These are phyloP conservation scores for Caenorhabditis briggsae DNA, from an alignment of 1,140 invertebrate species.

Conservation along the genomic window DNA sequence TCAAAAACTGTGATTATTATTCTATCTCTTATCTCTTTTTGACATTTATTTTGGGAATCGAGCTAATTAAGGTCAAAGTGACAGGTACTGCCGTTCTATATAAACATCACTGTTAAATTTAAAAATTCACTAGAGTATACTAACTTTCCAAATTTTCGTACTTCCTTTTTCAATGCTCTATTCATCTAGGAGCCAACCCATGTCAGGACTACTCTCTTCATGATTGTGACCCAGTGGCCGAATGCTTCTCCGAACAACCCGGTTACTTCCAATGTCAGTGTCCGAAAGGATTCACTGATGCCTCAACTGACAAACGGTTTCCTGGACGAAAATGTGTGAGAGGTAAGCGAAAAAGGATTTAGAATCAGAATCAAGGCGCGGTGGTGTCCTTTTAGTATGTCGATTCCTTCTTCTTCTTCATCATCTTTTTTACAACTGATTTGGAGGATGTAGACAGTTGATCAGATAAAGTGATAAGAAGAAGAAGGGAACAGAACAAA, in stretches of 20 bases:
- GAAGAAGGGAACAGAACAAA: not conserved
- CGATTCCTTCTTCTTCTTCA: not conserved
- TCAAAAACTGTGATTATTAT: too few relatives aligned
- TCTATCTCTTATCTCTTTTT: too few relatives aligned
- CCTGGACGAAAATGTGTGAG: slow-evolving; percentile 76
- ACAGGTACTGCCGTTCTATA: too few relatives aligned
- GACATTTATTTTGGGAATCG: too few relatives aligned
- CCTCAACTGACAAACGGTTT: slow-evolving; percentile 67
- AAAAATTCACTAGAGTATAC: not conserved
- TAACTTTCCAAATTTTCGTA: not conserved
- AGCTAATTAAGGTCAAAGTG: too few relatives aligned
- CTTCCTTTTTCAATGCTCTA: not conserved
- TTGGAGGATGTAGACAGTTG: slow-evolving; percentile 11
- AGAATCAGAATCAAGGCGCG: too few relatives aligned
- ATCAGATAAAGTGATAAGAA: slow-evolving; percentile 51
- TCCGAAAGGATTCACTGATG: slow-evolving; percentile 72
- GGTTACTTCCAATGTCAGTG: slow-evolving; percentile 77
- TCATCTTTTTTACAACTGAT: slow-evolving; percentile 4
- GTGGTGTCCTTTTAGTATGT: slow-evolving; percentile 19
- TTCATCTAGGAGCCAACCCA: slow-evolving; percentile 72
- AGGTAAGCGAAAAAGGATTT: slow-evolving; percentile 66
- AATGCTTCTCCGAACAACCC: slow-evolving; percentile 76
- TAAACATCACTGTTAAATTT: too few relatives aligned
- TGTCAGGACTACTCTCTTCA: slow-evolving; percentile 77
- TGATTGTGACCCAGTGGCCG: slow-evolving; percentile 76